These are phyloP conservation scores for Amphiprion clarkii DNA, from an alignment of 2,797 vertebrate species.

Conservation along the genomic window DNA sequence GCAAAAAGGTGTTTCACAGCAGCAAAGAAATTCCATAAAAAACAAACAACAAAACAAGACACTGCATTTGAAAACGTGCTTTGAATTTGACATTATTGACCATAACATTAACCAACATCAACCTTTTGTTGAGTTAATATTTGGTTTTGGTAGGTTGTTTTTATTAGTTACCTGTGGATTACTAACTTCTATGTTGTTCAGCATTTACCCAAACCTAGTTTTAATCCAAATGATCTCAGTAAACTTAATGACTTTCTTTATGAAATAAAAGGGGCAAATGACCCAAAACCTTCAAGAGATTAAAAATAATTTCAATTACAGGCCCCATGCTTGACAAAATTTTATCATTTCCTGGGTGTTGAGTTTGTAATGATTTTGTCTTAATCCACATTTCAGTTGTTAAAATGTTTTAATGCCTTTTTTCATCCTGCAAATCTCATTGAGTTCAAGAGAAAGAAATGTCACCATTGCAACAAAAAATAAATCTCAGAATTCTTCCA, in stretches of 20 bases:
- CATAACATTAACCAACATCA: no score
- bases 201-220: background rate
- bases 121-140: no score
- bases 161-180: background rate
- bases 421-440: background rate
- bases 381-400: background rate
- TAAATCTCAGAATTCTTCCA: background rate
- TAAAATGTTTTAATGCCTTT: background rate
- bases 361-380: background rate
- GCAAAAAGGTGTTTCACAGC: background rate
- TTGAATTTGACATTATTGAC: background rate
- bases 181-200: background rate
- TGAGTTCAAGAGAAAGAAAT: background rate
- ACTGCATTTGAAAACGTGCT: background rate
- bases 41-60: background rate
- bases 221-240: background rate
- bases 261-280: background rate
- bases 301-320: constrained; percentile 13
- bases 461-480: background rate
- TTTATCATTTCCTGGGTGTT: background rate
- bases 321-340: background rate
- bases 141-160: no score
- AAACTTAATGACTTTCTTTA: constrained; percentile 4
- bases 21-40: background rate
- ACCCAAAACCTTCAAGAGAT: background rate